Evolutionary conservation across 1,140 invertebrate genomes (phyloP).

Genomic region (Lepidurus apus): DNA sequence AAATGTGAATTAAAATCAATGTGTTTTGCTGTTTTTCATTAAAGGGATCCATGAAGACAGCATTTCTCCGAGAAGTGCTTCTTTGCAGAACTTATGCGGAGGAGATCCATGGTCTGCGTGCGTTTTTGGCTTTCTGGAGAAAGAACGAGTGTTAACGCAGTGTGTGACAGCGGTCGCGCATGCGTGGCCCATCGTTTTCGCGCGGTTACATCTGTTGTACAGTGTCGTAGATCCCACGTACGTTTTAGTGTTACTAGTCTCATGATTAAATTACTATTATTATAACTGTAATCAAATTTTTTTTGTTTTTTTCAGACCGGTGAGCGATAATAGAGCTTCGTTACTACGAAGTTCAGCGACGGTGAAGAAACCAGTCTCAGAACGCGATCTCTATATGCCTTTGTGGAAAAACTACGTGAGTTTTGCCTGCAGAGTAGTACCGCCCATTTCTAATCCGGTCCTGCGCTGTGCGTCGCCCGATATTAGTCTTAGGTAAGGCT

Average conservation of each 20-base stretch:
- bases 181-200: slow-evolving; percentile 93
- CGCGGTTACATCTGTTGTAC: slow-evolving; percentile 80
- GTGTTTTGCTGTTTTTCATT: slow-evolving; percentile 13
- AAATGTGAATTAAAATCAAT: too few species aligned
- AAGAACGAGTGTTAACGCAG: slow-evolving; percentile 64
- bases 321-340: slow-evolving; percentile 92
- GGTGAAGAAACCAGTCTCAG: slow-evolving; percentile 78
- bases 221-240: slow-evolving; percentile 89
- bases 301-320: slow-evolving; percentile 61
- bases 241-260: slow-evolving; percentile 36
- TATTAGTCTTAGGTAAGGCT: slow-evolving; percentile 70
- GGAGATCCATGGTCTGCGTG: slow-evolving; percentile 83
- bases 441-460: slow-evolving; percentile 69
- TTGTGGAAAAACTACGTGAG: slow-evolving; percentile 95
- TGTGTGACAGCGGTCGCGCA: slow-evolving; percentile 80
- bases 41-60: slow-evolving; percentile 27
- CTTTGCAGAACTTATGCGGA: slow-evolving; percentile 49
- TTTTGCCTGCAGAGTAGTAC: slow-evolving; percentile 88
- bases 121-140: slow-evolving; percentile 75
- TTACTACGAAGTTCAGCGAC: slow-evolving; percentile 68
- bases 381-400: slow-evolving; percentile 85
- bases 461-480: slow-evolving; percentile 87
- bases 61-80: slow-evolving; percentile 54
- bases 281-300: too few species aligned
- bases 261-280: slow-evolving; percentile 16